These are phyloP conservation scores for Sacculina carcini DNA, from an alignment of 2,888 invertebrate genomes.

Conservation along the genomic window DNA sequence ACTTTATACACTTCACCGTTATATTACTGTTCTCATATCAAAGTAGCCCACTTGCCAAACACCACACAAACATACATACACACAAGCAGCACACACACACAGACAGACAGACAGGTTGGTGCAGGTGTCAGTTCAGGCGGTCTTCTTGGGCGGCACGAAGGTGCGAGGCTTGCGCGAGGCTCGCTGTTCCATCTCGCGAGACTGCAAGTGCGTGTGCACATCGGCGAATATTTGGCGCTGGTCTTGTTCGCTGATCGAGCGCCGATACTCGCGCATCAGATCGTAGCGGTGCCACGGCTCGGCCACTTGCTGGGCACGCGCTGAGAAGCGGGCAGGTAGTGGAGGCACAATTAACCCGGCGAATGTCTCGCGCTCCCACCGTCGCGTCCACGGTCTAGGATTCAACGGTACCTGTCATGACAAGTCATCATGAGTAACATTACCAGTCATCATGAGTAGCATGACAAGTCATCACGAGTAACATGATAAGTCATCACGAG, in stretches of 20 bases:
- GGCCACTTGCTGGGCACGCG: constrained; percentile 28
- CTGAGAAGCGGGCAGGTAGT: constrained; percentile 19
- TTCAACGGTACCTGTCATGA: constrained; percentile 24
- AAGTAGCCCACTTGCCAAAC: neutral
- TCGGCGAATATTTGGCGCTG: constrained; percentile 60
- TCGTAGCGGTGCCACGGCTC: constrained; percentile 73
- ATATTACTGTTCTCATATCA: too few relatives aligned
- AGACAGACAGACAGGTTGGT: neutral
- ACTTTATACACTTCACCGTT: too few relatives aligned
- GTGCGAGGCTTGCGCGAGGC: constrained; percentile 33
- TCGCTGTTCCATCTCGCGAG: constrained; percentile 36
- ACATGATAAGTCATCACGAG: too few relatives aligned
- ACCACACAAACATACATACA: neutral
- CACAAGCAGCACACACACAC: neutral
- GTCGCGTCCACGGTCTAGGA: constrained; percentile 57
- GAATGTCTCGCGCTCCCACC: constrained; percentile 57
- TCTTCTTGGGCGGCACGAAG: constrained; percentile 32
- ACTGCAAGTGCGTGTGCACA: constrained; percentile 43
- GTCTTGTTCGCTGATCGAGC: constrained; percentile 58
- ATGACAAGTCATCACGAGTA: too few relatives aligned
- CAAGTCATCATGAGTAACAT: constrained; percentile 27
- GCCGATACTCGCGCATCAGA: constrained; percentile 75
- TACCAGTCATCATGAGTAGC: neutral
- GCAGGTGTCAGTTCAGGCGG: constrained; percentile 17
- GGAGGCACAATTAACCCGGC: constrained; percentile 39